phyloP scores from a whole-genome alignment of 2,113 vertebrate genomes.

The Recurvirostra avosetta region DNA sequence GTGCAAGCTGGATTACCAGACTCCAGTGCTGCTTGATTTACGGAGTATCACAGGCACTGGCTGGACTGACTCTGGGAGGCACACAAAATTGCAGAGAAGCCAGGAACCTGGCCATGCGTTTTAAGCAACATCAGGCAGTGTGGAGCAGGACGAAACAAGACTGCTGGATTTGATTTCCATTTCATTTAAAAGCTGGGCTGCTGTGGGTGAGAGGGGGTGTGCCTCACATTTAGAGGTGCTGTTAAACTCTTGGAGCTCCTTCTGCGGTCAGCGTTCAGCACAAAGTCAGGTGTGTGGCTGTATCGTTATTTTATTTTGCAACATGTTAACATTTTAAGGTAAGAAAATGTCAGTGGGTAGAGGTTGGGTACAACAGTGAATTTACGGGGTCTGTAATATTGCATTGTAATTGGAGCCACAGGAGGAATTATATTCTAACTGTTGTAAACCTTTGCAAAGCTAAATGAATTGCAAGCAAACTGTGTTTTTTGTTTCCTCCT shows the following conservation, averaged over 20 bases:
- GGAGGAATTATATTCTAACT: neutral
- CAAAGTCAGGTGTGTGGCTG: neutral
- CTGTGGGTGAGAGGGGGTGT: neutral
- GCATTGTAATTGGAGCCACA: neutral
- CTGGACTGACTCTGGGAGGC: neutral
- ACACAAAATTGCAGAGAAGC: neutral
- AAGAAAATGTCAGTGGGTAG: constrained; percentile 17
- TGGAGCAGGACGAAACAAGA: rapidly evolving
- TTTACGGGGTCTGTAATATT: neutral
- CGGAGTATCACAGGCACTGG: neutral
- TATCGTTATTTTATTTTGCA: neutral
- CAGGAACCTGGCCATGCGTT: neutral
- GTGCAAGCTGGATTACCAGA: neutral
- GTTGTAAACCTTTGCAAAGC: constrained; percentile 6
- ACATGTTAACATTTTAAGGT: neutral
- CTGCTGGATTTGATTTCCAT: neutral
- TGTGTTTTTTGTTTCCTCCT: neutral
- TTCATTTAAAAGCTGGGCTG: neutral
- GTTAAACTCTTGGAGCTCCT: neutral
- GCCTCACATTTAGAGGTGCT: neutral
- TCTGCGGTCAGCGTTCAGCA: neutral
- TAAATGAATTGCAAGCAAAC: neutral
- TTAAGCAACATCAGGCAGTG: rapidly evolving
- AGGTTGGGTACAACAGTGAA: neutral
- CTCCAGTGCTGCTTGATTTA: neutral